These are phyloP conservation scores for Baccha elongata DNA, from an alignment of 2,888 invertebrate genomes.

Conservation along the genomic window DNA sequence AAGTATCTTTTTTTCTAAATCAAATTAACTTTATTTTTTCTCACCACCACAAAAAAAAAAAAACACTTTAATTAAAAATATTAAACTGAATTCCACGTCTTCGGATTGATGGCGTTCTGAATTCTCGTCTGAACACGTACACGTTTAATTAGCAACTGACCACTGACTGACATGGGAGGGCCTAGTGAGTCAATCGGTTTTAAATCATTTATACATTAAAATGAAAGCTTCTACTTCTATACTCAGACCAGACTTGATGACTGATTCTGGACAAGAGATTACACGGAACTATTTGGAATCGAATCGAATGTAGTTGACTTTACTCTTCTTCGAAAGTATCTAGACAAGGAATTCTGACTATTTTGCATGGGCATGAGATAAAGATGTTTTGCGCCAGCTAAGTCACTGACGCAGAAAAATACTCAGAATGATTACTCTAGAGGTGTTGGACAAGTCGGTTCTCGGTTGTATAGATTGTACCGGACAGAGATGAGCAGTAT, in stretches of 20 bases:
- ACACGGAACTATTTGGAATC: conserved; percentile 47
- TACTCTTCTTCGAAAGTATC: not conserved
- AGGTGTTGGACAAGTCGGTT: too few species aligned
- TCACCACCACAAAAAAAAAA: not conserved
- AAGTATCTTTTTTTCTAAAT: too few species aligned
- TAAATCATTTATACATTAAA: conserved; percentile 19
- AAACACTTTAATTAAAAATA: too few species aligned
- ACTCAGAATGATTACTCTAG: not conserved
- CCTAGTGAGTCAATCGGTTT: conserved; percentile 37
- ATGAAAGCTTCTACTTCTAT: conserved; percentile 13
- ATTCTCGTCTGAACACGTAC: conserved; percentile 13
- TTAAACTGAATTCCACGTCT: too few species aligned
- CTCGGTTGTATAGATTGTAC: not conserved
- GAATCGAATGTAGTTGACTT: not conserved
- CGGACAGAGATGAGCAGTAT: not conserved
- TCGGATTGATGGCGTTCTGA: too few species aligned
- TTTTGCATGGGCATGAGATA: not conserved
- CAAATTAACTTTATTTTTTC: too few species aligned
- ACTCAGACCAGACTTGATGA: not conserved
- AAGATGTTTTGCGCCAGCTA: not conserved
- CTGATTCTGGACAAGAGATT: conserved; percentile 20
- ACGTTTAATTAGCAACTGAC: conserved; percentile 43
- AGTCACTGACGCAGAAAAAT: conserved; percentile 1
- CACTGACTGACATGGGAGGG: conserved; percentile 1
- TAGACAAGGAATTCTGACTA: not conserved